These are phyloP conservation scores for Agrochola macilenta DNA, from an alignment of 2,888 invertebrate species.

Conservation along the genomic window DNA sequence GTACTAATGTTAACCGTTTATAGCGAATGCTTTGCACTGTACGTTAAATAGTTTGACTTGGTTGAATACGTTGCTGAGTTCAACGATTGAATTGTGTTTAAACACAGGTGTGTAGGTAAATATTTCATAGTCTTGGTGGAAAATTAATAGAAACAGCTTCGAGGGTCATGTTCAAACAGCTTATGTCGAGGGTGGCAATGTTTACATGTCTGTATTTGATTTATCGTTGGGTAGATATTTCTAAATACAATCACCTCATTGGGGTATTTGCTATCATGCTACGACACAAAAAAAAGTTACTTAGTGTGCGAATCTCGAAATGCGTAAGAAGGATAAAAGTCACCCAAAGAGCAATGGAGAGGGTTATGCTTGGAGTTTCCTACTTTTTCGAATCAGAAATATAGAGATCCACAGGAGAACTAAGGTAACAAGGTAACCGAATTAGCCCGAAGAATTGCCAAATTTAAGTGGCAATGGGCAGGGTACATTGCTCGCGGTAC, in stretches of 20 bases:
- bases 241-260: conserved; percentile 11
- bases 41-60: conserved; percentile 20
- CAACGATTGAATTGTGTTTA: conserved; percentile 12
- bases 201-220: conserved; percentile 24
- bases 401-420: too few species aligned
- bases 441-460: too few species aligned
- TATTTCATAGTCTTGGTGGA: conserved; percentile 30
- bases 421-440: too few species aligned
- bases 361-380: too few species aligned
- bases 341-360: too few species aligned
- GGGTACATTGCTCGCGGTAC: too few species aligned
- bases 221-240: conserved; percentile 38
- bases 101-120: conserved; percentile 14
- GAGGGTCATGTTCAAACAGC: conserved; percentile 23
- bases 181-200: conserved; percentile 30
- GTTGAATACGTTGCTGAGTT: conserved; percentile 33
- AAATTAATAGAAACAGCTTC: conserved; percentile 43
- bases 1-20: conserved; percentile 31
- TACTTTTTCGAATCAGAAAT: too few species aligned
- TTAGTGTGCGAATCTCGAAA: background rate
- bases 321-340: too few species aligned
- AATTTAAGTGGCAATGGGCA: too few species aligned
- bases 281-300: background rate
- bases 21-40: conserved; percentile 30
- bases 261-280: conserved; percentile 3